These are phyloP conservation scores for Glaucidium brasilianum DNA, from an alignment of 2,113 vertebrate genomes.

Conservation along the genomic window DNA sequence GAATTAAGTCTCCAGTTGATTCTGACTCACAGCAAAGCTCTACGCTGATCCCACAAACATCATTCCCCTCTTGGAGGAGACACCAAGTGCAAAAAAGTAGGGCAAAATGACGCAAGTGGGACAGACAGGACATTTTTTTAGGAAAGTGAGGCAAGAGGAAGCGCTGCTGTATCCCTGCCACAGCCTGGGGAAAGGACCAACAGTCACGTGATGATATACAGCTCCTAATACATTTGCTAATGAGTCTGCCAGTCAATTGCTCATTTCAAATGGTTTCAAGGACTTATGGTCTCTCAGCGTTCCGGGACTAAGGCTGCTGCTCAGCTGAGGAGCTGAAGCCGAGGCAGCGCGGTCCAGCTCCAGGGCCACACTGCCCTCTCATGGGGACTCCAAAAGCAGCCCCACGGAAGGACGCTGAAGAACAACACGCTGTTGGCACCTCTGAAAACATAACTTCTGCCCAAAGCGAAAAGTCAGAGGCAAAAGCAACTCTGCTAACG, in stretches of 20 bases:
- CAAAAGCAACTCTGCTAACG: neutral
- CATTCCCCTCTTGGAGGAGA: neutral
- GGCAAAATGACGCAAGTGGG: neutral
- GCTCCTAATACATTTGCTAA: neutral
- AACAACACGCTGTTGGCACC: neutral
- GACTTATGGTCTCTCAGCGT: neutral
- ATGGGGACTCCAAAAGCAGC: neutral
- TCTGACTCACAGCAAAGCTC: neutral
- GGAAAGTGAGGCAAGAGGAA: neutral
- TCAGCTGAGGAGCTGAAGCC: neutral
- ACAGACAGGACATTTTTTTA: neutral
- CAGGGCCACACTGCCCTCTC: constrained; percentile 52
- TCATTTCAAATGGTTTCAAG: neutral
- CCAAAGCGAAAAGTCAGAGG: neutral
- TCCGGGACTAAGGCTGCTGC: neutral
- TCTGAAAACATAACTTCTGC: neutral
- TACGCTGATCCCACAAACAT: neutral
- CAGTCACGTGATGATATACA: neutral
- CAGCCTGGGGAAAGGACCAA: neutral
- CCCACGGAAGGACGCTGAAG: accelerated
- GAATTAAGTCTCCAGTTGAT: neutral
- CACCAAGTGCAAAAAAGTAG: constrained; percentile 1
- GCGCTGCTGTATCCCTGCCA: neutral
- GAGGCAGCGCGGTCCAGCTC: neutral
- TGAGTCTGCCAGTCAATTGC: neutral